Conservation (phyloP, 2,797 vertebrate genomes). For the Ctenopoma kingsleyae region DNA sequence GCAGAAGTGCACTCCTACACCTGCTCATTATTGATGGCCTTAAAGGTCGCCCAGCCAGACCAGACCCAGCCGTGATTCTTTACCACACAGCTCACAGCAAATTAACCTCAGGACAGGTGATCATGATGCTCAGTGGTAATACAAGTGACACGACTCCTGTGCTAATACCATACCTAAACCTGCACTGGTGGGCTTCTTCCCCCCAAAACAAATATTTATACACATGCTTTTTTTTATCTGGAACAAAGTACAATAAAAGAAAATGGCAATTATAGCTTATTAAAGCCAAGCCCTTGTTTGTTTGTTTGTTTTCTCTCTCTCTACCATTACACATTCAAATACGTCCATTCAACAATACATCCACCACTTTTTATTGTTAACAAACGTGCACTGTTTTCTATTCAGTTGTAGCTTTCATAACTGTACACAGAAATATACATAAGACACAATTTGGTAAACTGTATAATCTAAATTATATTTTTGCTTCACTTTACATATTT, state of each 20-base stretch:
- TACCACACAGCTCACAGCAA: conserved; percentile 80
- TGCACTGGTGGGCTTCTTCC: conserved; percentile 20
- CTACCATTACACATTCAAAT: not conserved
- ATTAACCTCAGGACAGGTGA: conserved; percentile 80
- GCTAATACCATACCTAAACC: conserved; percentile 43
- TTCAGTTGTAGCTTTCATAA: not conserved
- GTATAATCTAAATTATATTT: not conserved
- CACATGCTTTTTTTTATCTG: conserved; percentile 9
- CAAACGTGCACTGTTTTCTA: not conserved
- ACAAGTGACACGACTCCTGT: conserved; percentile 33
- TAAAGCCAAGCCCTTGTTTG: not conserved
- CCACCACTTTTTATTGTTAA: not conserved
- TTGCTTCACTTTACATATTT: conserved; percentile 5
- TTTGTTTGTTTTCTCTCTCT: not conserved
- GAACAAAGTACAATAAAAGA: not conserved
- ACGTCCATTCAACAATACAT: too few species aligned
- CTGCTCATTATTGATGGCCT: conserved; percentile 88
- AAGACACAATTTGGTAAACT: not conserved
- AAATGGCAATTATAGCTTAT: not conserved
- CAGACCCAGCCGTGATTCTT: conserved; percentile 56
- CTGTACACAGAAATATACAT: conserved; percentile 3
- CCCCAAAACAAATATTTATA: conserved; percentile 39
- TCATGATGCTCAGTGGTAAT: conserved; percentile 47
- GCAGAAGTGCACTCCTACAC: conserved; percentile 84
- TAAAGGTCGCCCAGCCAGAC: conserved; percentile 73